A percentile compares a stretch with the other conserved stretches of the same genome.
Conservation (phyloP, 2,797 vertebrate species). For the Helicolenus hilgendorfi region DNA sequence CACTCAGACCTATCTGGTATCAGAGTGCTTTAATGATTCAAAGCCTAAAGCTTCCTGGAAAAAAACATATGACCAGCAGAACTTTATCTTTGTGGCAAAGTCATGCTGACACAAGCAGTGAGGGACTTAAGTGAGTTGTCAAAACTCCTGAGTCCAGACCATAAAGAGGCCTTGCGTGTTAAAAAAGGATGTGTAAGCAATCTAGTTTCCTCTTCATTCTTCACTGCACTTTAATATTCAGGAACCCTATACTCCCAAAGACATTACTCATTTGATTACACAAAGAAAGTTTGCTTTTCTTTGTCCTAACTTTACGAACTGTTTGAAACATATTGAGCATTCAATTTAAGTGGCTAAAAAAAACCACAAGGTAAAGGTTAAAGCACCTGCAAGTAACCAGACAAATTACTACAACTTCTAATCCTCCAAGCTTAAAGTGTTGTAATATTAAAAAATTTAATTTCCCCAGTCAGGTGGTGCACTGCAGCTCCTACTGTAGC, state of each 20-base stretch:
- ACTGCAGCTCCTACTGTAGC: not conserved
- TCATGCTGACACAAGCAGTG: constrained; percentile 54
- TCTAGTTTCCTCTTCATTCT: constrained; percentile 63
- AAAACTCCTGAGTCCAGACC: not conserved
- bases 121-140: not conserved
- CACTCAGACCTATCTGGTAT: constrained; percentile 5
- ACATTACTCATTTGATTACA: not conserved
- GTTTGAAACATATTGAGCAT: not conserved
- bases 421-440: not conserved
- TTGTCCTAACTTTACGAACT: not conserved
- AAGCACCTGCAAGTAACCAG: not conserved
- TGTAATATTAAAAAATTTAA: not conserved
- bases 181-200: constrained; percentile 35
- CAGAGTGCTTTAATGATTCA: constrained; percentile 62
- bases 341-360: not conserved
- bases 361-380: not conserved
- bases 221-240: not conserved
- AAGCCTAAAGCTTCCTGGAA: constrained; percentile 30
- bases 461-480: not conserved
- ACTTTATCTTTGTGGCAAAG: not conserved
- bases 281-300: not conserved
- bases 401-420: not conserved
- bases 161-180: not conserved
- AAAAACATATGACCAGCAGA: constrained; percentile 25
- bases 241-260: not conserved